Base-by-base conservation (phyloP, 2,888 invertebrate genomes). In the Heliconius hortense region DNA sequence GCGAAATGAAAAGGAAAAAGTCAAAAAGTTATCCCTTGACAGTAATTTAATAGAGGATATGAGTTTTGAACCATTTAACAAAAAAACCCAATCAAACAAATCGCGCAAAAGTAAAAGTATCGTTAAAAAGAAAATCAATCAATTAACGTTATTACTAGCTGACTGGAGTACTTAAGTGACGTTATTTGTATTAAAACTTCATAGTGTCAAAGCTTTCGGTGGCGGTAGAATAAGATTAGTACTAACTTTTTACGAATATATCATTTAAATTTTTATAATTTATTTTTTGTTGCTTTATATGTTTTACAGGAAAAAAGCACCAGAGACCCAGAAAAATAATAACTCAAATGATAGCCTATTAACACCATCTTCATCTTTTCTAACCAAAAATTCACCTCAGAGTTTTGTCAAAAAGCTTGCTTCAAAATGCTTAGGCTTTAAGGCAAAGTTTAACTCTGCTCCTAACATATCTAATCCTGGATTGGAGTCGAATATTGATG, bases 331-430 rank as follows among this genome's bases (percentile, higher is more conserved):
- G 89, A 91, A 91, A 91, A 89, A 86, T 83, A 90, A 87, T 91
- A 92, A 93, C 87, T 86, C 85, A 86, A 88, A 86, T 85, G 86
- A 90, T 85, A 89, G 92, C 92, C 88, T 89, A 81, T 82, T 90
- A 86, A 87, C 88, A 84, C 89, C 91, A 87, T 90, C 93, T 83
- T 89, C 92, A 86, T 92, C 93, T 80, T 88, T 88, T 82, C 81
- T 93, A 90, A 93, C 89, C 82, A 93, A 93, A 86, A 88, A 82
- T 83, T 88, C 90, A 83, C 86, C 90, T 82, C 91, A 91, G 84
- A 93, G 91, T 89, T 93, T 94, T 86, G 94, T 93, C 77, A 91
- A 92, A 90, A 92, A 92, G 90, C 90, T 94, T 89, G 94, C 94
- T 88, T 92, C 94, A 56, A 94, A 93, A 87, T 93, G 91, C 91